Evolutionary conservation across 2,797 vertebrate genomes (phyloP).

Genomic region (Neosalanx taihuensis): DNA sequence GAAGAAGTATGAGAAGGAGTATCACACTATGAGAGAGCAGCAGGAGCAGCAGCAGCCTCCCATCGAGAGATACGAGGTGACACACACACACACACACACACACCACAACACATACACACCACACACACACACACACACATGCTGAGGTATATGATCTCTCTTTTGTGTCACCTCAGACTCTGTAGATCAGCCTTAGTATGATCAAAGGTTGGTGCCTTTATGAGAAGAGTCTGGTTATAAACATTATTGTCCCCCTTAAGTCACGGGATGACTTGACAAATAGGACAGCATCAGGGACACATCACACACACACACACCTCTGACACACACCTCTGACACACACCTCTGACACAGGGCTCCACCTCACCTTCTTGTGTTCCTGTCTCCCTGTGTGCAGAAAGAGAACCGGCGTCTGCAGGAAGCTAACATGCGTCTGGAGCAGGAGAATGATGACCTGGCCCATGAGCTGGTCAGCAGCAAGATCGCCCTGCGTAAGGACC

Average conservation of each 20-base stretch:
- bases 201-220: conserved; percentile 28
- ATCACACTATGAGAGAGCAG: conserved; percentile 93
- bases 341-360: not conserved
- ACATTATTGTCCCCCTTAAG: conserved; percentile 38
- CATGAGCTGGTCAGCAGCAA: conserved; percentile 98
- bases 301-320: too few species aligned
- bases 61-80: conserved; percentile 94
- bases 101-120: not conserved
- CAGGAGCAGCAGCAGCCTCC: conserved; percentile 98
- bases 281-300: conserved; percentile 10
- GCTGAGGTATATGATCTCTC: not conserved
- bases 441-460: conserved; percentile 96
- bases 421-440: conserved; percentile 97
- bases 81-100: conserved; percentile 9
- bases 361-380: conserved; percentile 2
- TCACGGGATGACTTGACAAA: conserved; percentile 25
- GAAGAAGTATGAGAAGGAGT: conserved; percentile 98
- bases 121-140: conserved; percentile 10
- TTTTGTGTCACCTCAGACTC: too few species aligned
- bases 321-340: too few species aligned
- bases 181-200: too few species aligned
- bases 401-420: conserved; percentile 96
- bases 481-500: conserved; percentile 94
- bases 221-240: conserved; percentile 44
- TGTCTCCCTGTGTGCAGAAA: conserved; percentile 66